Conservation (phyloP, 2,113 vertebrate species). For the Cyphomyrus discorhynchus region DNA sequence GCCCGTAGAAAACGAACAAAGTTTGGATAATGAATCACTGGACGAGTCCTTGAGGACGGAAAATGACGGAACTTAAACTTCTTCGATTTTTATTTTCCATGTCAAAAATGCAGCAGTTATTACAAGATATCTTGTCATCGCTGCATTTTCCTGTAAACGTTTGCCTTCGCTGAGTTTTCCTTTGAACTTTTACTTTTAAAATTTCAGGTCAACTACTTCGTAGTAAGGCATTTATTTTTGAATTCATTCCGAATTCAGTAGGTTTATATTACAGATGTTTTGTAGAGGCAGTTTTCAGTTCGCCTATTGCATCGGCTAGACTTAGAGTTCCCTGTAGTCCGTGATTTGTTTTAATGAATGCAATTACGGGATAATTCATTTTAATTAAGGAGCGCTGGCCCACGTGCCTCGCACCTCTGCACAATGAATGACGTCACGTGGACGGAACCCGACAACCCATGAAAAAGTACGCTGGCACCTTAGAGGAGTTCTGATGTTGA, state of each 20-base stretch:
- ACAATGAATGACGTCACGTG: constrained; percentile 34
- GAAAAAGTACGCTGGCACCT: constrained; percentile 71
- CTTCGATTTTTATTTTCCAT: constrained; percentile 23
- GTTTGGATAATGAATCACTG: constrained; percentile 42
- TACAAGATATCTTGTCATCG: constrained; percentile 33
- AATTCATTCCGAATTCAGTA: constrained; percentile 1
- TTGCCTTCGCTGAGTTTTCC: neutral
- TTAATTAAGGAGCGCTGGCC: constrained; percentile 8
- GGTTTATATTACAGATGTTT: constrained; percentile 10
- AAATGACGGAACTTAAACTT: constrained; percentile 31
- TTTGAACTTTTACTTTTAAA: neutral
- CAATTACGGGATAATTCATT: neutral
- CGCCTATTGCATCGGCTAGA: neutral
- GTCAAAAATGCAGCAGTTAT: constrained; percentile 47
- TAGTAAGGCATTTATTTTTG: constrained; percentile 1
- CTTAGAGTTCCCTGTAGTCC: neutral
- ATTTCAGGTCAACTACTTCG: neutral
- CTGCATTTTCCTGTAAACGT: constrained; percentile 24
- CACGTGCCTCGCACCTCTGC: constrained; percentile 42
- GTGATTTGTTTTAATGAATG: neutral
- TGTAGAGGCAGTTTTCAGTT: constrained; percentile 1
- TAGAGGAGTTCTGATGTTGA: constrained; percentile 65
- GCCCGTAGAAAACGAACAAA: constrained; percentile 47
- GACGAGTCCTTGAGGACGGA: constrained; percentile 41
- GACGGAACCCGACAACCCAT: constrained; percentile 39